Base-by-base conservation (phyloP, 2,888 invertebrate species). In the Drosophila siamana region DNA sequence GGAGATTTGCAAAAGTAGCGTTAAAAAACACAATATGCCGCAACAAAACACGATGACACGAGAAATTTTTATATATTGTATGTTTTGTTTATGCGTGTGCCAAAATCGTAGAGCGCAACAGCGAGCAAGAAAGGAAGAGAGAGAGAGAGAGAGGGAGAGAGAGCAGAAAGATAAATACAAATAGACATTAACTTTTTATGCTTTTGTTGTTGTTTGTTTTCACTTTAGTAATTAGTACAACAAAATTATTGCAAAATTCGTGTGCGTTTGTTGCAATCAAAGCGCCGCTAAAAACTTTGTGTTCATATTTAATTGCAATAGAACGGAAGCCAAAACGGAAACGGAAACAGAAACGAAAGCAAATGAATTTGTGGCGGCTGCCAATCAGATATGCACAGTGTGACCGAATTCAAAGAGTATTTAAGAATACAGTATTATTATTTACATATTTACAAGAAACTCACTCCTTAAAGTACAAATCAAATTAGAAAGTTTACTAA, bases 271-370 rank as follows among this genome's bases (percentile, higher is more conserved):
- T 16, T 63, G 79, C 68, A 67, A 75, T 60, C 64, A 74, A 84
- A 85, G 80, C 74, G 81, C 71, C 70, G 80, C 68, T 64, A 64
- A 61, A 41, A 86, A 77, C 59, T 64, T 63, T 52, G 81, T 84
- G 78, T 63, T 61, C 44, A 41, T 46, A 61, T 40, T 30, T 54
- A 44, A 36, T 51, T 57, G 16, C 30, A 44, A 13, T 54, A 46
- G 46, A 43, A 48, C 22, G 40, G 22, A 30, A 19, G 19, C 19
- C 11, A 36, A 44, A 19, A 15, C 4, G n/a, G 13, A 46, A 22
- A 9, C 4, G 13, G 5, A 38, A 38, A 7, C 50, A n/a, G 4
- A 33, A 44, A 26, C 33, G 15, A 13, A 41, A 13, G n/a, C 9
- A 40, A 57, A 59, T 8, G 2, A 6, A 22, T 47, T 9, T 33